These are phyloP conservation scores for Tachycineta bicolor DNA, from an alignment of 2,113 vertebrate genomes.

Conservation along the genomic window DNA sequence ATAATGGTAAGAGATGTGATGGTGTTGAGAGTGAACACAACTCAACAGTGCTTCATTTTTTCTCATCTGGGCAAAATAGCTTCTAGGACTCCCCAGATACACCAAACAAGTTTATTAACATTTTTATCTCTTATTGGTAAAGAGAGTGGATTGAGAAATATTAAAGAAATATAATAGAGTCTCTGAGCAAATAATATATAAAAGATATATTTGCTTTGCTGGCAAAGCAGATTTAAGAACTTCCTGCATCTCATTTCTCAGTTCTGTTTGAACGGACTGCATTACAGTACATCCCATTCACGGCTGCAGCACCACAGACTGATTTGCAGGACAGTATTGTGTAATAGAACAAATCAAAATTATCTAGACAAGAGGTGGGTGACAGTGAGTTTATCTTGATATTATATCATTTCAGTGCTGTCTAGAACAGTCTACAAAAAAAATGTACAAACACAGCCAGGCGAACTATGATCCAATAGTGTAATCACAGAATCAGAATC, in stretches of 20 bases:
- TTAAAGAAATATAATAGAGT: background rate
- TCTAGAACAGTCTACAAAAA: background rate
- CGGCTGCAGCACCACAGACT: background rate
- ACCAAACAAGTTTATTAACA: background rate
- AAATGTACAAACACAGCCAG: background rate
- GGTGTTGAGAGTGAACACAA: background rate
- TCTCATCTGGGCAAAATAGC: background rate
- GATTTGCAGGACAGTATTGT: background rate
- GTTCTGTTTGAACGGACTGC: background rate
- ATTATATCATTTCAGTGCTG: background rate
- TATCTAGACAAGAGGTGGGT: background rate
- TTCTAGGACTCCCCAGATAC: background rate
- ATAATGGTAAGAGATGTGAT: background rate
- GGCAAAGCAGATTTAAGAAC: background rate
- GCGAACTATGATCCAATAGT: background rate
- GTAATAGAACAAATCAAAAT: background rate
- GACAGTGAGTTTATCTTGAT: background rate
- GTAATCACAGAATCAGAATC: background rate
- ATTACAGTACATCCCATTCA: background rate
- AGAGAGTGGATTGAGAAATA: background rate
- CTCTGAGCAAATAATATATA: background rate
- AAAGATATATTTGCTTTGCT: background rate
- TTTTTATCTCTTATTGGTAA: background rate
- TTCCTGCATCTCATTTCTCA: background rate
- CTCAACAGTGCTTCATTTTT: background rate